Conservation (phyloP, 2,113 vertebrate species). For the Anoplopoma fimbria region DNA sequence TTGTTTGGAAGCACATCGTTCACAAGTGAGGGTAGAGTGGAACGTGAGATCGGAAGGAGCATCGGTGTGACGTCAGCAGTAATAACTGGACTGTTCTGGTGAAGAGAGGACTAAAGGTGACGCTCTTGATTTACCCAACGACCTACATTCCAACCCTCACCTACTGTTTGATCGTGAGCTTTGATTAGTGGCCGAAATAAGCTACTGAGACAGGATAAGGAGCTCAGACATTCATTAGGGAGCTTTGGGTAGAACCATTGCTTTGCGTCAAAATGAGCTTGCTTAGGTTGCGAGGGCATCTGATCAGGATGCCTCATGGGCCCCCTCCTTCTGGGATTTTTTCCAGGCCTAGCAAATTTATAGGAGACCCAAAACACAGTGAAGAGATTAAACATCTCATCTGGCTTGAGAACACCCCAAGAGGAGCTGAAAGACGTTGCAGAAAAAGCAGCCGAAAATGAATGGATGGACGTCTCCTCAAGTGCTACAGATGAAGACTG, state of each 20-base stretch:
- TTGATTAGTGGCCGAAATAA: not conserved
- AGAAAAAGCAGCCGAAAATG: not conserved
- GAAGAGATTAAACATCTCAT: not conserved
- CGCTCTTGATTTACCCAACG: too few species aligned
- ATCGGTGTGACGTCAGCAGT: not conserved
- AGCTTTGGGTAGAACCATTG: not conserved
- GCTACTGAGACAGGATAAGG: not conserved
- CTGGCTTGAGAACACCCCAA: not conserved
- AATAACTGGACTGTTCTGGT: not conserved
- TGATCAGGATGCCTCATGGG: not conserved
- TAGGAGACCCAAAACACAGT: not conserved
- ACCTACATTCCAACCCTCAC: not conserved
- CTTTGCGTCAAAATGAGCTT: not conserved
- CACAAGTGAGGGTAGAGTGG: not conserved
- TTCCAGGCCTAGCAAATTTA: not conserved
- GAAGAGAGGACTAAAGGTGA: not conserved
- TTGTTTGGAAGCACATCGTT: not conserved
- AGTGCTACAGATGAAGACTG: constrained; percentile 4
- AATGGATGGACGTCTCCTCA: not conserved
- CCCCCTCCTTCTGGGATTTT: not conserved
- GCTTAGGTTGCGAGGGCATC: not conserved
- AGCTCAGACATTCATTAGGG: not conserved
- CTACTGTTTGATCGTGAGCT: not conserved
- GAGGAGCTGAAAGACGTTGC: not conserved
- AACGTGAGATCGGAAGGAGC: too few species aligned